Conservation (phyloP, 1,140 invertebrate species). For the Geopemphigus sp. region DNA sequence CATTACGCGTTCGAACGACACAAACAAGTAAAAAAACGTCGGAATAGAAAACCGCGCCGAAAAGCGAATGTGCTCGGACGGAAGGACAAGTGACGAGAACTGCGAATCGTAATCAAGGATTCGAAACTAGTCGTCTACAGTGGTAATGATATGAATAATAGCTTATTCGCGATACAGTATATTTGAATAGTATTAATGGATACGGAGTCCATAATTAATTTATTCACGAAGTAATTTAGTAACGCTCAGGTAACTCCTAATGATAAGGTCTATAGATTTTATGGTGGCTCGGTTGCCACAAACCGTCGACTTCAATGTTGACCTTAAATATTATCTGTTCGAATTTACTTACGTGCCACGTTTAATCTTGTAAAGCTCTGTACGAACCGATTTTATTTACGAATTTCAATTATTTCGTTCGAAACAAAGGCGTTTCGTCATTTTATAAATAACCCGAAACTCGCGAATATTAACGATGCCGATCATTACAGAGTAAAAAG, state of each 20-base stretch:
- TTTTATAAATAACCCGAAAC: too few relatives aligned
- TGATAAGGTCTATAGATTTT: conserved; percentile 25
- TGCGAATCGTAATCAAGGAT: too few relatives aligned
- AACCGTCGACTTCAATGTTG: background rate
- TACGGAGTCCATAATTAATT: background rate
- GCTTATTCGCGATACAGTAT: background rate
- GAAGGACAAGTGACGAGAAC: too few relatives aligned
- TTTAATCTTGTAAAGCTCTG: conserved; percentile 15
- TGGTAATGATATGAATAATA: background rate
- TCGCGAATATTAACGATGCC: too few relatives aligned
- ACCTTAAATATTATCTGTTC: conserved; percentile 4
- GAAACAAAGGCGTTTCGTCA: too few relatives aligned
- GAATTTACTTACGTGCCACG: conserved; percentile 9
- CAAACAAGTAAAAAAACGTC: too few relatives aligned
- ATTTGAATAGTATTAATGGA: background rate
- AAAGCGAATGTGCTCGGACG: too few relatives aligned
- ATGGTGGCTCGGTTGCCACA: background rate
- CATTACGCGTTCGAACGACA: too few relatives aligned
- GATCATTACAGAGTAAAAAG: too few relatives aligned
- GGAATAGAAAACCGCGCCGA: too few relatives aligned
- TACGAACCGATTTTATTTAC: background rate
- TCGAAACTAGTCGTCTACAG: background rate
- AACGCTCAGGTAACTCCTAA: background rate
- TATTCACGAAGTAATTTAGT: background rate
- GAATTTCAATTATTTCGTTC: conserved; percentile 14